Base-by-base conservation (phyloP, 2,113 vertebrate species). In the Balaenoptera acutorostrata region DNA sequence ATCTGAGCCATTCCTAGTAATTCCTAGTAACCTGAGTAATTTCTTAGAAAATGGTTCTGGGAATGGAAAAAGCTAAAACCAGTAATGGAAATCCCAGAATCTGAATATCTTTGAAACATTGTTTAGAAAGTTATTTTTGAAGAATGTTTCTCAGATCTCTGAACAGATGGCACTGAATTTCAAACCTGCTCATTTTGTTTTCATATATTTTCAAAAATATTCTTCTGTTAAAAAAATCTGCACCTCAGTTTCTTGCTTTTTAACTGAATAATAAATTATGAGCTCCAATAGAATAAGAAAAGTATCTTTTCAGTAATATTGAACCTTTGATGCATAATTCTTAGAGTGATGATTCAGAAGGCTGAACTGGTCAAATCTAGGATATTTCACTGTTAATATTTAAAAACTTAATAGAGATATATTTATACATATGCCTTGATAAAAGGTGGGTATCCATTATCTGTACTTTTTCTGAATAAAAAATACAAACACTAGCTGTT, bases 131-230 rank as follows among this genome's bases (percentile, higher is more conserved):
- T 90, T 96, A 88, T 83, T 96, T 95, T 75, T 97, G 33, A 93
- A 87, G 25, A 68, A 20, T 89, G 49, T 52, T 95, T 95, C 97
- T 96, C 81, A 96, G 83, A 95, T 96, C 71, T 23, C 69, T 88
- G 84, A 98, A 69, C 82, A 98, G 93, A 98, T 88, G 92, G 39
- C 21, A 74, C 33, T 59, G n/a, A 91, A 88, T 74, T 95, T 88
- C 57, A 97, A 96, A 97, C 83, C 61, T 97, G 25, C 29, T 95
- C 96, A 94, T 94, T 96, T 97, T 98, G 61, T 97, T 98, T 97
- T 52, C 29, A 69, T 92, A 90, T 96, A 57, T 98, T 90, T 91
- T 96, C 92, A 86, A 75, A 87, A 84, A 63, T 74, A 39, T 92
- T 39, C 74, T 82, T 66, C 5, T 31, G 46, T 29, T 71, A 91